Conservation (phyloP, 2,888 invertebrate species). For the Coenonympha arcania region DNA sequence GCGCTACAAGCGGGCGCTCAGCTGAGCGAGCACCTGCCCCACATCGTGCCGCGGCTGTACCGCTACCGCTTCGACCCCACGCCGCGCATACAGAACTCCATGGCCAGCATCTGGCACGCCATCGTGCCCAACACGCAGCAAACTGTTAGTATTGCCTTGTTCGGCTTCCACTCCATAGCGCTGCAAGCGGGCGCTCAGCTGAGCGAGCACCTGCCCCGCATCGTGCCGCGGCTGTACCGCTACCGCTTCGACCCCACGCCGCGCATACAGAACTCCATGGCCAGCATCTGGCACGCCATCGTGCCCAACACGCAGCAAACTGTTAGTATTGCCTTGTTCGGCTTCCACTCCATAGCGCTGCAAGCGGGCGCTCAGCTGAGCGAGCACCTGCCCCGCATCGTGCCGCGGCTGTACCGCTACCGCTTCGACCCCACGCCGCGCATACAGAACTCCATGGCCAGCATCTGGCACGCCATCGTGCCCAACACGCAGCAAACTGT, state of each 20-base stretch:
- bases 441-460: constrained; percentile 93
- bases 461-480: constrained; percentile 95
- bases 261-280: constrained; percentile 93
- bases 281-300: constrained; percentile 94
- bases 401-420: constrained; percentile 89
- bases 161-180: constrained; percentile 91
- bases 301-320: constrained; percentile 89
- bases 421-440: constrained; percentile 95
- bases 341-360: constrained; percentile 88
- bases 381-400: constrained; percentile 86
- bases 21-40: constrained; percentile 84
- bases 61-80: constrained; percentile 94
- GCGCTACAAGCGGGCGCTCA: constrained; percentile 88
- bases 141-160: constrained; percentile 78
- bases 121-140: constrained; percentile 89
- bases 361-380: constrained; percentile 88
- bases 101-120: constrained; percentile 96
- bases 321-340: constrained; percentile 80
- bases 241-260: constrained; percentile 95
- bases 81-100: constrained; percentile 91
- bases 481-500: constrained; percentile 88
- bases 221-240: constrained; percentile 89
- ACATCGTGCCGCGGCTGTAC: constrained; percentile 90
- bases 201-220: constrained; percentile 84
- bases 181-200: constrained; percentile 87